Percentiles rank a stretch among this genome's conserved stretches.
Conservation (phyloP, 2,888 invertebrate genomes). For the Andrena marginata region DNA sequence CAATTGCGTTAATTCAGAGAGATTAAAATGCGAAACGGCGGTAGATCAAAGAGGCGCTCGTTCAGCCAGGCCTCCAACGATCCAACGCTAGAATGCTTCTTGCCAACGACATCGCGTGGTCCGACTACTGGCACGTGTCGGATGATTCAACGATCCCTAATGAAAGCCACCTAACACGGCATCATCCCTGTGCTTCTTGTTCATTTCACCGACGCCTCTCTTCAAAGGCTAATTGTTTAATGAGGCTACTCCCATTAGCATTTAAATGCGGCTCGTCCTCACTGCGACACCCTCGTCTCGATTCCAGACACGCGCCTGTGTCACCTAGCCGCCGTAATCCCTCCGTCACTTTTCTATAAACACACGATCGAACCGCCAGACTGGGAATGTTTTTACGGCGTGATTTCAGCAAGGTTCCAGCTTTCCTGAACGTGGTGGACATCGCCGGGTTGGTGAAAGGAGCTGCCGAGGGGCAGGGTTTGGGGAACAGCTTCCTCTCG, state of each 20-base stretch:
- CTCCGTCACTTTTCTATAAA: conserved; percentile 30
- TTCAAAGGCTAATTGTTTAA: conserved; percentile 83
- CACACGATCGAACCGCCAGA: background rate
- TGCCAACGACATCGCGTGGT: conserved; percentile 47
- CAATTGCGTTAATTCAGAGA: conserved; percentile 49
- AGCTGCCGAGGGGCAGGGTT: conserved; percentile 98
- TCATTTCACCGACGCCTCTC: conserved; percentile 68
- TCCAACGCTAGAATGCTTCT: conserved; percentile 33
- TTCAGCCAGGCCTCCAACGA: conserved; percentile 41
- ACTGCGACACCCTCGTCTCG: conserved; percentile 56
- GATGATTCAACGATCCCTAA: conserved; percentile 78
- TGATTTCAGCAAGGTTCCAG: conserved; percentile 96
- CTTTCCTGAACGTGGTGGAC: conserved; percentile 98
- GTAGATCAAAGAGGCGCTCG: conserved; percentile 70
- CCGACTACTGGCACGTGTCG: conserved; percentile 77
- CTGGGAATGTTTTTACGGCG: conserved; percentile 22
- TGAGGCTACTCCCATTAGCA: conserved; percentile 81
- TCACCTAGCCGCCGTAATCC: conserved; percentile 10
- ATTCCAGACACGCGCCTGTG: conserved; percentile 55
- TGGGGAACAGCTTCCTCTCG: conserved; percentile 99
- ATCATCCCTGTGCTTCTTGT: conserved; percentile 48
- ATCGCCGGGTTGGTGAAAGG: conserved; percentile 99
- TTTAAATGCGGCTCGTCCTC: conserved; percentile 80
- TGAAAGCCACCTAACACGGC: conserved; percentile 80
- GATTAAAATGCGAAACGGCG: conserved; percentile 58